Conservation (phyloP, 2,797 vertebrate genomes). For the Podarcis siculus region DNA sequence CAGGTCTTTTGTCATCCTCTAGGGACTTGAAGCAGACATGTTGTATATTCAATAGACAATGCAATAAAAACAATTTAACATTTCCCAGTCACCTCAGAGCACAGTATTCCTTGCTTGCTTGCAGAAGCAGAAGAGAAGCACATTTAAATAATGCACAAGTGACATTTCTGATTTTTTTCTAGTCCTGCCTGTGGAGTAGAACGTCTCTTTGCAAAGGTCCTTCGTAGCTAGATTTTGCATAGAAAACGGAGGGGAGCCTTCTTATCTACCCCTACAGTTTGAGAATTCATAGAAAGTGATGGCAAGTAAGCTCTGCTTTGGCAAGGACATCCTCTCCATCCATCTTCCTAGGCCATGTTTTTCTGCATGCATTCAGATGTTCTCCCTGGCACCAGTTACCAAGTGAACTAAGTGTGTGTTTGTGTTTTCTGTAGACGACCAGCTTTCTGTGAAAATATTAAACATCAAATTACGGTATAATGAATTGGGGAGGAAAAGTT, state of each 20-base stretch:
- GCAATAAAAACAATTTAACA: constrained; percentile 56
- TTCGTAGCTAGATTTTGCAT: not conserved
- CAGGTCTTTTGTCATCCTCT: constrained; percentile 56
- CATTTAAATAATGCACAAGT: constrained; percentile 29
- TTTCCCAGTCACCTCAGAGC: constrained; percentile 22
- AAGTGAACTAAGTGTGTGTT: constrained; percentile 11
- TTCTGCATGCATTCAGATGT: not conserved
- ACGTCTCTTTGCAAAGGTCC: not conserved
- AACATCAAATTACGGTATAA: constrained; percentile 53
- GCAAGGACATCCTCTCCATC: not conserved
- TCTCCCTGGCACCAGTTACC: constrained; percentile 2
- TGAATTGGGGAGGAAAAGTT: no score
- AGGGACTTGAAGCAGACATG: constrained; percentile 45
- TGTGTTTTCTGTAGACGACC: constrained; percentile 53
- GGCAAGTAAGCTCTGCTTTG: not conserved
- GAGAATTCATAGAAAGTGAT: not conserved
- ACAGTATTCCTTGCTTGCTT: not conserved
- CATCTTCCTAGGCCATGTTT: not conserved
- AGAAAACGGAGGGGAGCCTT: rapidly evolving
- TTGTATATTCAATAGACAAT: constrained; percentile 55
- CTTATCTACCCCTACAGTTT: not conserved
- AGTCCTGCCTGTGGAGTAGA: constrained; percentile 1
- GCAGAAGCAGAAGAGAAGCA: constrained; percentile 21
- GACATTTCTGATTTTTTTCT: not conserved
- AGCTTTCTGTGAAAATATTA: constrained; percentile 58